Evolutionary conservation across 37 sponge, comb jelly and placozoan species (phyloP).

Genomic region (Halisarca cf. caerulea): DNA sequence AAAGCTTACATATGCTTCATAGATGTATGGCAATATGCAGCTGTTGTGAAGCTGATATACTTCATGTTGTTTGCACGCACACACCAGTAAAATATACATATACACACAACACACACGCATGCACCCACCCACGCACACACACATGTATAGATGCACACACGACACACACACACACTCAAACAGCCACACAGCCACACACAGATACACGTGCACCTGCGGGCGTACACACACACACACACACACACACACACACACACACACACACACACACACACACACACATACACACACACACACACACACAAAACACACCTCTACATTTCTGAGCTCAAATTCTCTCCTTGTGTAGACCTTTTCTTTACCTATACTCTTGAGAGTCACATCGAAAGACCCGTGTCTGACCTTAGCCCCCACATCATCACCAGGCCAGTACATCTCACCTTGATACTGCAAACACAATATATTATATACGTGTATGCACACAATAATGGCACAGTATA

Average conservation of each 20-base stretch:
- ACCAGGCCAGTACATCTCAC: not conserved
- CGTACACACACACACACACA: slow-evolving; percentile 16
- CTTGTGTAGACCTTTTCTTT: not conserved
- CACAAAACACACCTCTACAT: not conserved
- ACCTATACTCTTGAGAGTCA: slow-evolving; percentile 47
- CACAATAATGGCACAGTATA: not conserved
- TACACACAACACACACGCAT: not conserved
- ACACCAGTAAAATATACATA: not conserved
- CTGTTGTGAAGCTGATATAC: no score
- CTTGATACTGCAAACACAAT: not conserved
- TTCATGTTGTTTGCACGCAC: no score
- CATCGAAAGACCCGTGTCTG: not conserved
- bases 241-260: slow-evolving; percentile 24
- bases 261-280: slow-evolving; percentile 10
- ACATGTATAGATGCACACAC: not conserved
- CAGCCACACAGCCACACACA: not conserved
- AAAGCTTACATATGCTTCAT: not conserved
- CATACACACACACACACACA: slow-evolving; percentile 11
- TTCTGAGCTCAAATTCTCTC: not conserved
- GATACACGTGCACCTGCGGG: not conserved
- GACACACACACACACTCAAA: not conserved
- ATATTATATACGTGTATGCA: not conserved
- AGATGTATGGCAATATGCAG: slow-evolving; percentile 15
- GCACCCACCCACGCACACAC: not conserved
- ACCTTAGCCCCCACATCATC: not conserved